These are phyloP conservation scores for Oenanthe oenanthe DNA, from an alignment of 2,113 vertebrate genomes.

Conservation along the genomic window DNA sequence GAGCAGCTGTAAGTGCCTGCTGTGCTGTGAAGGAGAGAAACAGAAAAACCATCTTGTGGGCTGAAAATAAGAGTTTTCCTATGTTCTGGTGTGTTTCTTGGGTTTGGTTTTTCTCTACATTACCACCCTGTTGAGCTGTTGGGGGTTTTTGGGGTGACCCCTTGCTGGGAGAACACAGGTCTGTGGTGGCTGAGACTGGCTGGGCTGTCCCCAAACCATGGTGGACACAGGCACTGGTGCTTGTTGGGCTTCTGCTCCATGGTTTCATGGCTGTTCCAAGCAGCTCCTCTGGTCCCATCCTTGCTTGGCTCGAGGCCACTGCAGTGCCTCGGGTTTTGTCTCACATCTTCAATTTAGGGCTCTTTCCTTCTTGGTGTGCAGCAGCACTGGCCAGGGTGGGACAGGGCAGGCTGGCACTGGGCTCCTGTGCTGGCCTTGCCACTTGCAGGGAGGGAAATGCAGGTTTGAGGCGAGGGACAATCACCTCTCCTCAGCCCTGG, in stretches of 20 bases:
- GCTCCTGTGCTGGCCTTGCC: fast-evolving
- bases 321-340: background rate
- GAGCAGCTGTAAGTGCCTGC: background rate
- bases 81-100: background rate
- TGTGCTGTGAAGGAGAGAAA: background rate
- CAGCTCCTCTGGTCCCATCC: background rate
- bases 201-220: background rate
- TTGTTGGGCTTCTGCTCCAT: background rate
- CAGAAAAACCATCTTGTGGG: background rate
- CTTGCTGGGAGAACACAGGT: background rate
- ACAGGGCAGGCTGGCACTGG: background rate
- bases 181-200: background rate
- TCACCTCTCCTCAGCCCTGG: background rate
- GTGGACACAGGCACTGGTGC: background rate
- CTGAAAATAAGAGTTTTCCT: background rate
- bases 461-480: background rate
- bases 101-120: background rate
- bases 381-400: background rate
- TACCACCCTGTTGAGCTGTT: background rate
- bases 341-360: background rate
- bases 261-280: background rate
- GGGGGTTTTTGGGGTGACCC: background rate
- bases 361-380: background rate
- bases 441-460: background rate
- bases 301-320: background rate